phyloP scores from a whole-genome alignment of 2,797 vertebrate genomes.

The Hoplostethus atlanticus region DNA sequence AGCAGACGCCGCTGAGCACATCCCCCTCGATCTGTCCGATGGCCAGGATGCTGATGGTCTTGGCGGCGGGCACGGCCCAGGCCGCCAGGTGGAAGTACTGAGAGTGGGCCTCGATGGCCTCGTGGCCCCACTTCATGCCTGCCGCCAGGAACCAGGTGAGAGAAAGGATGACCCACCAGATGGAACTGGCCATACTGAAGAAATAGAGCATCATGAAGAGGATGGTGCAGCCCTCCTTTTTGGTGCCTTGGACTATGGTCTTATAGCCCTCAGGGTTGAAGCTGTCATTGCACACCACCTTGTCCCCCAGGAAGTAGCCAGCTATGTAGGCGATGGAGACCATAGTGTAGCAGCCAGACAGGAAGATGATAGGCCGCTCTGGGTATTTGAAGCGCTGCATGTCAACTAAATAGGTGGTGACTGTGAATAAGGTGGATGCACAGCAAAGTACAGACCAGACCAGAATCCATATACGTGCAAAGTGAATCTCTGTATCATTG shows the following conservation, averaged over 20 bases:
- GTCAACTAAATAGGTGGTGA: slow-evolving; percentile 96
- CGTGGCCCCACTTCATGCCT: slow-evolving; percentile 98
- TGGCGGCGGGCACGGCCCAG: slow-evolving; percentile 95
- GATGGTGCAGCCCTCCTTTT: slow-evolving; percentile 98
- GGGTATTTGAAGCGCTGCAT: slow-evolving; percentile 98
- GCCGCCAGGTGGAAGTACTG: slow-evolving; percentile 98
- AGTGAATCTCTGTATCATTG: slow-evolving; percentile 92
- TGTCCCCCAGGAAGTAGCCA: slow-evolving; percentile 92
- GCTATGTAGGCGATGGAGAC: slow-evolving; percentile 95
- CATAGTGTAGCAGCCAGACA: slow-evolving; percentile 98
- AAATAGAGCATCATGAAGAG: slow-evolving; percentile 99
- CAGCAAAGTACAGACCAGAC: slow-evolving; percentile 96
- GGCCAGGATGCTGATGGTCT: slow-evolving; percentile 97
- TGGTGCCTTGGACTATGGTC: slow-evolving; percentile 96
- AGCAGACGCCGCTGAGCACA: slow-evolving; percentile 95
- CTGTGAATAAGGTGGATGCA: slow-evolving; percentile 95
- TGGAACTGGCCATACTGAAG: slow-evolving; percentile 98
- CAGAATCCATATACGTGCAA: slow-evolving; percentile 95
- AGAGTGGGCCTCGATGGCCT: slow-evolving; percentile 96
- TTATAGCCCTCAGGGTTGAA: slow-evolving; percentile 91
- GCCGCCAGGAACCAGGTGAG: slow-evolving; percentile 98
- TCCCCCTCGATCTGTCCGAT: slow-evolving; percentile 97
- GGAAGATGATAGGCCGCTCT: slow-evolving; percentile 95
- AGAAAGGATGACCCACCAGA: slow-evolving; percentile 98
- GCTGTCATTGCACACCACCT: slow-evolving; percentile 92